These are phyloP conservation scores for Trogon surrucura DNA, from an alignment of 2,113 vertebrate species.

Conservation along the genomic window DNA sequence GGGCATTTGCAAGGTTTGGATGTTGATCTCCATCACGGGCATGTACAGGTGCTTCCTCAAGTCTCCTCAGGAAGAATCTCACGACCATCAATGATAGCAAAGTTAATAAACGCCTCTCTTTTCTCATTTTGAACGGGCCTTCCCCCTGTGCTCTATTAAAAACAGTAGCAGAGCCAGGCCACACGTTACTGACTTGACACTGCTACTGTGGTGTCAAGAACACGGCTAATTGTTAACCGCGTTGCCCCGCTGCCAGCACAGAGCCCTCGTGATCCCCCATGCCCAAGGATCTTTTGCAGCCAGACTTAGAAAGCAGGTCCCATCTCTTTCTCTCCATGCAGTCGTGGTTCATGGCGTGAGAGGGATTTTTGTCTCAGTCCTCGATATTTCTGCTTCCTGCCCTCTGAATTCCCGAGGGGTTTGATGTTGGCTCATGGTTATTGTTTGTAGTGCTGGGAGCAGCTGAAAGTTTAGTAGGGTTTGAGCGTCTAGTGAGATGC, in stretches of 20 bases:
- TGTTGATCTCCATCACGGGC: neutral
- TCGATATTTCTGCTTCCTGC: neutral
- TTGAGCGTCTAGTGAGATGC: neutral
- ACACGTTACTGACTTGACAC: neutral
- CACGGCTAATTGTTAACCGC: neutral
- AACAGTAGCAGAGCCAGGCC: neutral
- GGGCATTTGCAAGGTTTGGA: neutral
- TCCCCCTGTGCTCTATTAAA: neutral
- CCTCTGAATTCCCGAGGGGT: neutral
- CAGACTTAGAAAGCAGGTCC: neutral
- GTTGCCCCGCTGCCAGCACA: rapidly evolving
- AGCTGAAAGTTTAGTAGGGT: neutral
- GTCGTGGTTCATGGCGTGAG: rapidly evolving
- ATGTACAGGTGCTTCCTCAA: neutral
- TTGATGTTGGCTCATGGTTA: neutral
- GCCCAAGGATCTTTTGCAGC: neutral
- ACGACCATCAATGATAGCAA: rapidly evolving
- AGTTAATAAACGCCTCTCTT: neutral
- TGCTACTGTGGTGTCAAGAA: neutral
- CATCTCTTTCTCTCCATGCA: neutral
- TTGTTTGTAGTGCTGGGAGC: neutral
- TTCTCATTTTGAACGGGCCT: neutral
- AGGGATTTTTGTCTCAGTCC: neutral
- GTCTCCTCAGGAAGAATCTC: neutral
- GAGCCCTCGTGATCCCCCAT: neutral